Evolutionary conservation across 2,797 vertebrate genomes (phyloP), one percentile per base, ranked within the genome.

Genomic region (Tapera naevia): DNA sequence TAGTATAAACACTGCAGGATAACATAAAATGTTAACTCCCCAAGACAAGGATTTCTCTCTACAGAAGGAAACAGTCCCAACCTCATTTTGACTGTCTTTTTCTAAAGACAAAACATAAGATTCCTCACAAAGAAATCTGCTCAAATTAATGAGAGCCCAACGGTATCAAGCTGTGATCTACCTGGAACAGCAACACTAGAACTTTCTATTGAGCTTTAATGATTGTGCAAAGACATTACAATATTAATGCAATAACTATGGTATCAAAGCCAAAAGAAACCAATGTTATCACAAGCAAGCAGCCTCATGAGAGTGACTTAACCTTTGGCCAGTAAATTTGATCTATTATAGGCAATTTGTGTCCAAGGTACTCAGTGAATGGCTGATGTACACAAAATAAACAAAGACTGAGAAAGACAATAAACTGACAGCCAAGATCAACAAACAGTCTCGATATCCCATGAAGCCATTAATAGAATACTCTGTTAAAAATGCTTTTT

Each of bases 361-460:
- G 85, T 88, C 94, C 94, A 67, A 89, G 89, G 85, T 89, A 87
- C 50, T 39, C 65, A 21, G 72, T 32, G 73, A 95, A 89, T 25
- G 72, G 73, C 72, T 80, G 66, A 86, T 3, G 17, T 46, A 79
- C 58, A 83, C 82, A 95, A 91, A 94, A 97, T 54, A 96, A 95
- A 93, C 91, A 91, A 94, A 94, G 88, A 82, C 93, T 64, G 92
- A 84, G 76, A 93, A 96, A 86, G 60, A 94, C 92, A 96, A 96
- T 89, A 92, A 96, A 95, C 89, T 72, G 73, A 84, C 76, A 89
- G 91, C 66, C 76, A 91, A 72, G 70, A 96, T 90, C 91, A 95
- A 93, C 91, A 94, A 91, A 91, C 17, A 43, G 46, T 66, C 32
- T 57, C 46, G 41, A 43, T 79, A 81, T 84, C 80, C 45, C 80